Evolutionary conservation across 2,888 invertebrate genomes (phyloP), one percentile per base, ranked within the genome.

Genomic region (Zeuzera pyrina): DNA sequence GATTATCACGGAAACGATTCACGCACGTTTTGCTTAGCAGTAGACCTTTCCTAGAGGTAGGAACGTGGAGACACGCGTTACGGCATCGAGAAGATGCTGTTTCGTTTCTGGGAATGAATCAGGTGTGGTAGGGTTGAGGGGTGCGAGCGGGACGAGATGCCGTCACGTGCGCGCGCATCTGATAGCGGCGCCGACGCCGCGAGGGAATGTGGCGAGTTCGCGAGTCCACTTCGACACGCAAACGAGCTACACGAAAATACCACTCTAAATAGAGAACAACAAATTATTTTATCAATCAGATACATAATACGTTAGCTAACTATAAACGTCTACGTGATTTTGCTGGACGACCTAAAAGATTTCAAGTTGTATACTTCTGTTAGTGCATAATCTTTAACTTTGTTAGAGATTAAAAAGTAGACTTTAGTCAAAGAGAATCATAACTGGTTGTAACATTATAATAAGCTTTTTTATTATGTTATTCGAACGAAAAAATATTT

Each of bases 141-240:
- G 42, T 46, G 55, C 24, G 24, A 15, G 26, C 16, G 13, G 22
- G 7, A 30, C 25, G 12, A 28, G 60, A 70, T 73, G 58, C 71
- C 74, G 57, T 71, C 78, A 79, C 77, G 78, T 71, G 68, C 66
- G 52, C 43, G 60, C 57, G 57, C 58, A 74, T 76, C 71, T 48
- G 73, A 76, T 72, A 72, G 55, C 43, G 49, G 39, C 45, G 52
- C 41, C 39, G 47, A 35, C 49, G 49, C 48, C 50, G 44, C 43
- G n/a, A 15, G 53, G 55, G 54, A 62, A 61, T 60, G 61, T 52
- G 52, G 57, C 61, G 51, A 53, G 50, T 38, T 39, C 38, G 31
- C 36, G 22, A 34, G 25, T 36, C 36, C 29, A 36, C 38, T 34
- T 37, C 41, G 34, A 47, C 50, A 47, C 47, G 45, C 50, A 45